Conservation (phyloP, 2,888 invertebrate genomes). For the Mythimna loreyi region DNA sequence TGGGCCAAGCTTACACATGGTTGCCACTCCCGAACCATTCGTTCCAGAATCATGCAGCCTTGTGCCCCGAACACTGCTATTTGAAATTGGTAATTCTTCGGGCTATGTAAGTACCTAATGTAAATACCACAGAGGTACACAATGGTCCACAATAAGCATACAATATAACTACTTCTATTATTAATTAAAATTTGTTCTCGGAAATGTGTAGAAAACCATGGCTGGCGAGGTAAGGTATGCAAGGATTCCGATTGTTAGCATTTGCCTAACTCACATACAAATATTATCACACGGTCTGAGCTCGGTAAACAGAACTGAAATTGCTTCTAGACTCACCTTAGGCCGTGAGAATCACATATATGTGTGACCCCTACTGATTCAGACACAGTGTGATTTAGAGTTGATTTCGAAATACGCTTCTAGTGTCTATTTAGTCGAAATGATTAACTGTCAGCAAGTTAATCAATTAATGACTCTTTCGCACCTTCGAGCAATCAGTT, state of each 20-base stretch:
- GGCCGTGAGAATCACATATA: constrained; percentile 51
- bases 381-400: constrained; percentile 10
- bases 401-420: constrained; percentile 6
- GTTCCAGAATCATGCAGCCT: no score
- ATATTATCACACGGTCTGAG: constrained; percentile 53
- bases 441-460: constrained; percentile 2
- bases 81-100: no score
- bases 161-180: constrained; percentile 17
- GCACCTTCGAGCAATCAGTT: constrained; percentile 22
- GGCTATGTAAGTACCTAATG: not conserved
- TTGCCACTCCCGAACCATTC: no score
- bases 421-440: constrained; percentile 1
- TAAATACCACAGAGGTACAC: constrained; percentile 5
- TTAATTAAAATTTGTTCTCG: constrained; percentile 28
- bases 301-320: constrained; percentile 54
- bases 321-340: constrained; percentile 53
- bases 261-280: constrained; percentile 46
- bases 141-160: constrained; percentile 33
- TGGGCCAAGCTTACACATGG: no score
- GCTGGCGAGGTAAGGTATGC: constrained; percentile 50
- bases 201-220: constrained; percentile 38
- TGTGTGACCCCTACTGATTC: constrained; percentile 17
- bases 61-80: no score
- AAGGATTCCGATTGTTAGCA: constrained; percentile 59
- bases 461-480: constrained; percentile 33